These are phyloP conservation scores for Dromiciops gliroides DNA, from an alignment of 2,113 vertebrate species.

Conservation along the genomic window DNA sequence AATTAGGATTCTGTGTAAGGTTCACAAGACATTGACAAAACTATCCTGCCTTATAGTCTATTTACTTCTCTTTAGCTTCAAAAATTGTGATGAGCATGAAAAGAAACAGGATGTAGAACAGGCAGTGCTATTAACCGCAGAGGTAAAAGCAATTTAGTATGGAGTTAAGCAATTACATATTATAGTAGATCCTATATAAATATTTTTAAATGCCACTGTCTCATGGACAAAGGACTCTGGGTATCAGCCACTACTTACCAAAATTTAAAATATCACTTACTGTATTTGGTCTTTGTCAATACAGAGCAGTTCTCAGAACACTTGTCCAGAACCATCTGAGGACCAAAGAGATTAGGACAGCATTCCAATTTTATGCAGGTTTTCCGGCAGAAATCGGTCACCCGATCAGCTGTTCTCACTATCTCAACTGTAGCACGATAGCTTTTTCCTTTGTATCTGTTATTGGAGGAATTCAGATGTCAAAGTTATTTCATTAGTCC, in stretches of 20 bases:
- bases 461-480: conserved; percentile 44
- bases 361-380: conserved; percentile 97
- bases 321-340: conserved; percentile 95
- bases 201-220: neutral
- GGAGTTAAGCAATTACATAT: neutral
- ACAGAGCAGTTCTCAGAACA: conserved; percentile 99
- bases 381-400: conserved; percentile 97
- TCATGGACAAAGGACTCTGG: neutral
- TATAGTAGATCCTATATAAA: neutral
- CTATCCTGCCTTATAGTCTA: neutral
- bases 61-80: conserved; percentile 30
- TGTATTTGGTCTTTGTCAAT: conserved; percentile 99
- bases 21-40: conserved; percentile 13
- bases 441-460: conserved; percentile 97
- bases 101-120: neutral
- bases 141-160: neutral
- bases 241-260: neutral
- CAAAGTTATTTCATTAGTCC: conserved; percentile 22
- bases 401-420: conserved; percentile 94
- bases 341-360: conserved; percentile 97
- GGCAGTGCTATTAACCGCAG: neutral
- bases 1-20: conserved; percentile 44
- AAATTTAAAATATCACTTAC: conserved; percentile 84
- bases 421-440: conserved; percentile 97
- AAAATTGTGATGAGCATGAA: conserved; percentile 14